phyloP scores from a whole-genome alignment of 2,113 vertebrate genomes.

The Solea senegalensis region DNA sequence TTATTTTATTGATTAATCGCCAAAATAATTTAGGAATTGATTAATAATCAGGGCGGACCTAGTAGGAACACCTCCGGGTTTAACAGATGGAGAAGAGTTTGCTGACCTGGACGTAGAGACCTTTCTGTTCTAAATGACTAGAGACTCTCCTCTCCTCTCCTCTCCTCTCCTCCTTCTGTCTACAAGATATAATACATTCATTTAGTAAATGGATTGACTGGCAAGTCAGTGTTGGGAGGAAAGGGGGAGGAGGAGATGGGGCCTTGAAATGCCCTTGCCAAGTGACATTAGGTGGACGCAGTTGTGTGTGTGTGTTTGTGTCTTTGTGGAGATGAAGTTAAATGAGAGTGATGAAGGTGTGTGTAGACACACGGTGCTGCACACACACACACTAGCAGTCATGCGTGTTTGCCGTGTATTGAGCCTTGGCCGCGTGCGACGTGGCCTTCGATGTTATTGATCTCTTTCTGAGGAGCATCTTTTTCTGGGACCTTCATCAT shows the following conservation, averaged over 20 bases:
- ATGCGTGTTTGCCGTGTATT: neutral
- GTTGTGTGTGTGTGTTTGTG: conserved; percentile 8
- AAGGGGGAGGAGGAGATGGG: conserved; percentile 34
- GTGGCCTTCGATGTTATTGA: conserved; percentile 52
- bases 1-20: too few species aligned
- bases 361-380: neutral
- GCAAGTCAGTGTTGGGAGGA: conserved; percentile 45
- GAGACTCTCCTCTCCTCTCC: neutral
- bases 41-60: too few species aligned
- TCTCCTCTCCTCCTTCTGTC: too few species aligned
- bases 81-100: conserved; percentile 33
- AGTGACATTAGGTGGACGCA: conserved; percentile 59
- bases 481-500: conserved; percentile 33
- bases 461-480: conserved; percentile 44
- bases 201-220: conserved; percentile 82
- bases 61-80: conserved; percentile 13
- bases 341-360: conserved; percentile 4
- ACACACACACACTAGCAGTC: neutral
- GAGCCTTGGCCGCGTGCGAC: conserved; percentile 12
- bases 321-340: conserved; percentile 30
- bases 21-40: too few species aligned
- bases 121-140: neutral
- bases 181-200: conserved; percentile 67
- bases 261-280: conserved; percentile 66
- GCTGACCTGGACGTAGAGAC: conserved; percentile 20